phyloP scores from a whole-genome alignment of 1,140 invertebrate genomes.

The Pseudachorutes palmiensis region DNA sequence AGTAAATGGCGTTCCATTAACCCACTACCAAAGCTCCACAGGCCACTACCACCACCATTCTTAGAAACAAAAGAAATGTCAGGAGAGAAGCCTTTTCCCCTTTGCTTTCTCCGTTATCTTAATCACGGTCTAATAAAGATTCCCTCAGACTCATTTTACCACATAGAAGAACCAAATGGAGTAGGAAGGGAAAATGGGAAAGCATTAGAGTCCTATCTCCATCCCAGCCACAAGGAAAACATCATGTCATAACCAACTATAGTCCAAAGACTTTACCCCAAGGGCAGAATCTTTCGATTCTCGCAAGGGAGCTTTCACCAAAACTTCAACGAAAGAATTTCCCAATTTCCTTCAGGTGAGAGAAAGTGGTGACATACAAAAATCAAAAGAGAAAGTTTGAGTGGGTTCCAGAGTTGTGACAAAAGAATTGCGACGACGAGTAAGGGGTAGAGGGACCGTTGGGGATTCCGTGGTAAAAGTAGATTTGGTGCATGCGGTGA shows the following conservation, averaged over 20 bases:
- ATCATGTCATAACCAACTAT: no score
- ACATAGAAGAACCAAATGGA: neutral
- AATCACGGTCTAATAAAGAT: constrained; percentile 14
- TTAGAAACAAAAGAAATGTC: neutral
- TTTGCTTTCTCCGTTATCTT: constrained; percentile 1
- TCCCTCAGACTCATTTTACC: neutral
- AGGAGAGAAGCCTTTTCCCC: neutral
- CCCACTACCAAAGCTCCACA: neutral
- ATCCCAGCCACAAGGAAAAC: neutral
- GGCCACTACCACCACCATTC: neutral
- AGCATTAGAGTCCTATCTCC: neutral
- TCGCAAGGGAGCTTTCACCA: no score
- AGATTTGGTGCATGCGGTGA: no score
- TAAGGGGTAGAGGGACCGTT: neutral
- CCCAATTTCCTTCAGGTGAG: no score
- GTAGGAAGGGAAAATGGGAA: neutral
- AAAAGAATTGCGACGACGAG: neutral
- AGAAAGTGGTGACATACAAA: neutral
- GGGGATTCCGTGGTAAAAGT: neutral
- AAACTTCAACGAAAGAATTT: constrained; percentile 6
- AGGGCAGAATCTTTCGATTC: no score
- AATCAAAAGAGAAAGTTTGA: neutral
- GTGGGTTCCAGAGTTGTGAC: neutral
- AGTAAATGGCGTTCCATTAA: constrained; percentile 11
- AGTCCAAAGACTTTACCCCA: no score